Percentiles rank a stretch among this genome's conserved stretches.
Evolutionary conservation across 2,797 vertebrate genomes (phyloP).

Genomic region (Petrocephalus schoutedeni): DNA sequence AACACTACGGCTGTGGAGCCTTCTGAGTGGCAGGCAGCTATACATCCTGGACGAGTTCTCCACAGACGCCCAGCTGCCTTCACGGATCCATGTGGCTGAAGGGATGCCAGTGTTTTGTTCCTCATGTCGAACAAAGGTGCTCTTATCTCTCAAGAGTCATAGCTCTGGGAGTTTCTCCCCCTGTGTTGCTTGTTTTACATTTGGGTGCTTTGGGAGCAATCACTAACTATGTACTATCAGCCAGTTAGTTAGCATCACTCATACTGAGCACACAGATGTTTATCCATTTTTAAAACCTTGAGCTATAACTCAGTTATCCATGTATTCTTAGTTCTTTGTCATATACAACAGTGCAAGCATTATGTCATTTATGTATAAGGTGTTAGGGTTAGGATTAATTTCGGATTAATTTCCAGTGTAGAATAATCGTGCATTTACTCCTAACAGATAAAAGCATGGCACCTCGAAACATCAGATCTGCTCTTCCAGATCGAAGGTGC

Average conservation of each 20-base stretch:
- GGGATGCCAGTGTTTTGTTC: slow-evolving; percentile 49
- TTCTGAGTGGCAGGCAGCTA: slow-evolving; percentile 58
- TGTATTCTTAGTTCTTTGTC: background rate
- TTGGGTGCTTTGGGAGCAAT: background rate
- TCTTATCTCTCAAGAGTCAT: background rate
- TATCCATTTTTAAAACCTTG: background rate
- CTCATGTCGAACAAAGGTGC: slow-evolving; percentile 60
- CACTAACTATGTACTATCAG: background rate
- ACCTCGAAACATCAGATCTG: slow-evolving; percentile 52
- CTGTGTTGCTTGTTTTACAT: background rate
- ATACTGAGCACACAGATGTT: background rate
- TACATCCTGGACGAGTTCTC: slow-evolving; percentile 50
- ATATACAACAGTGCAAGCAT: background rate
- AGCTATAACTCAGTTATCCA: background rate
- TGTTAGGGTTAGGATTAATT: background rate
- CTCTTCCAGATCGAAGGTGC: slow-evolving; percentile 40
- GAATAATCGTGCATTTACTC: background rate
- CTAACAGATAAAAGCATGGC: slow-evolving; percentile 63
- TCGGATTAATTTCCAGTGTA: background rate
- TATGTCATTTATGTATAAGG: background rate
- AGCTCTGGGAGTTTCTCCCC: background rate
- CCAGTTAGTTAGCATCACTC: background rate
- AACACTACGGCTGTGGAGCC: slow-evolving; percentile 62
- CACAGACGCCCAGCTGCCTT: slow-evolving; percentile 37
- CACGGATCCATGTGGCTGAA: slow-evolving; percentile 52